phyloP scores from a whole-genome alignment of 53 echinoderm and acorn worm species.

The Apostichopus leukothele region DNA sequence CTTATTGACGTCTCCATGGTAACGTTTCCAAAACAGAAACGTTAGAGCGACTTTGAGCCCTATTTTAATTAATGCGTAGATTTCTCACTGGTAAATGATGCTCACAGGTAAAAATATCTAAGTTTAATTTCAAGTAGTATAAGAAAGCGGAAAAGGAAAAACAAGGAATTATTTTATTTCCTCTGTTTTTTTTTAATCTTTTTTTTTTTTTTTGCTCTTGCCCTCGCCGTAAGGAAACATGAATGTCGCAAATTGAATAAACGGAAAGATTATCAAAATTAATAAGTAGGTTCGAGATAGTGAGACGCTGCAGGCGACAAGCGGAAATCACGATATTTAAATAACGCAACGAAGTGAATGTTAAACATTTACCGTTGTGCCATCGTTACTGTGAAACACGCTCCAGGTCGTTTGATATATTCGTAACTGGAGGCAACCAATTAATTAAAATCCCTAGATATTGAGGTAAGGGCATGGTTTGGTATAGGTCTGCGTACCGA shows the following conservation, averaged over 20 bases:
- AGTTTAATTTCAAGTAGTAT: too few species aligned
- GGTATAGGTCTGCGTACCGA: too few species aligned
- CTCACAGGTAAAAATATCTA: too few species aligned
- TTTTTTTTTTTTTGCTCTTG: neutral
- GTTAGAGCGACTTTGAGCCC: too few species aligned
- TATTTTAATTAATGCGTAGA: too few species aligned
- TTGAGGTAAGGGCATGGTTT: neutral
- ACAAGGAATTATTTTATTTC: too few species aligned
- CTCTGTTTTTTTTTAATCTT: too few species aligned
- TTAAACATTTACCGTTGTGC: constrained; percentile 7
- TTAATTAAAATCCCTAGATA: neutral
- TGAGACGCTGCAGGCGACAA: neutral
- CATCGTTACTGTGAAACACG: neutral
- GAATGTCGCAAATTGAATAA: constrained; percentile 1
- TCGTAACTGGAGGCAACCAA: neutral
- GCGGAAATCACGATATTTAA: neutral
- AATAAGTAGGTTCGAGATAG: neutral
- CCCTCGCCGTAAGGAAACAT: neutral
- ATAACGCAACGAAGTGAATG: neutral
- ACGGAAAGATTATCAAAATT: neutral
- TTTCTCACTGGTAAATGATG: too few species aligned
- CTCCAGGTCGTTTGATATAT: neutral
- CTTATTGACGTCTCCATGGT: too few species aligned
- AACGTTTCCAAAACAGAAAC: too few species aligned
- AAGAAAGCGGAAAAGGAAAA: too few species aligned